Conservation (phyloP, 2,113 vertebrate species). For the Coptodon bakossiorum region DNA sequence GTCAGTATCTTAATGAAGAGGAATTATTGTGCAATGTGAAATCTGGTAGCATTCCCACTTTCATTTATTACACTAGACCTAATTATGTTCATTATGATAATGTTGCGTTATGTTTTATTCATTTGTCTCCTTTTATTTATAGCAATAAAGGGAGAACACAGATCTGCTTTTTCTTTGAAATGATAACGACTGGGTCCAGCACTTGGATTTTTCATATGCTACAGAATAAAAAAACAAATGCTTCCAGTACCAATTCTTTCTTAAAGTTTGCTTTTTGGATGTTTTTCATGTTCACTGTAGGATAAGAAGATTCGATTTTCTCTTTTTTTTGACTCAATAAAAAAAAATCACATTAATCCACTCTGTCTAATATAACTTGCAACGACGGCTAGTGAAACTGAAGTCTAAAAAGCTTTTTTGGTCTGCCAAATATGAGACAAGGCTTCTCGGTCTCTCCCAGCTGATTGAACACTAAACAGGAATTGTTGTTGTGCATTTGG, state of each 20-base stretch:
- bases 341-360: not conserved
- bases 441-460: slow-evolving; percentile 4
- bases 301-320: not conserved
- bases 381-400: not conserved
- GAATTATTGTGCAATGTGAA: not conserved
- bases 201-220: not conserved
- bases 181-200: not conserved
- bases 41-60: not conserved
- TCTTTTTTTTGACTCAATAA: not conserved
- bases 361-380: not conserved
- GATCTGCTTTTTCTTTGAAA: not conserved
- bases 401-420: slow-evolving; percentile 18
- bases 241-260: not conserved
- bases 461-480: slow-evolving; percentile 7
- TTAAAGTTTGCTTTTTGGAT: not conserved
- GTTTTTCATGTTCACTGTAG: not conserved
- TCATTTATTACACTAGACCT: not conserved
- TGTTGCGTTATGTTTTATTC: slow-evolving; percentile 15
- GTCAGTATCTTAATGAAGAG: not conserved
- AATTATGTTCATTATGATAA: slow-evolving; percentile 4
- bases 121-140: not conserved
- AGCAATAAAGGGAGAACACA: not conserved
- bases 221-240: not conserved
- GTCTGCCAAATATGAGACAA: not conserved
- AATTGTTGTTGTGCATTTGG: slow-evolving; percentile 35